Evolutionary conservation across 2,888 invertebrate species (phyloP).

Genomic region (Heliconius sara): DNA sequence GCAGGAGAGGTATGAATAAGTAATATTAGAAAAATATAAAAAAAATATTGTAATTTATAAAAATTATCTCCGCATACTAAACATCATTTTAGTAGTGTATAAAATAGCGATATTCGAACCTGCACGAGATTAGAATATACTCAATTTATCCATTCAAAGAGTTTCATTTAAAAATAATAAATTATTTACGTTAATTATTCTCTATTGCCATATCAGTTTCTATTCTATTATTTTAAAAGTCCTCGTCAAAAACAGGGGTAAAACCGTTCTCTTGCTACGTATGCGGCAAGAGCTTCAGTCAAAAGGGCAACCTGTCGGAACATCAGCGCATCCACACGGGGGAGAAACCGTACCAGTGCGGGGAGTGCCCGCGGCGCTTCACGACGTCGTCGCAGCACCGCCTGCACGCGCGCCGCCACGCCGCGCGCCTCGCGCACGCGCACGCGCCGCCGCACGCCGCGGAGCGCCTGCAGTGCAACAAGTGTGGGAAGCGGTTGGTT

Average conservation of each 20-base stretch:
- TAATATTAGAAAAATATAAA: no score
- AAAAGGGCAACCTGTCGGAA: slow-evolving; percentile 90
- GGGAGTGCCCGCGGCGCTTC: slow-evolving; percentile 86
- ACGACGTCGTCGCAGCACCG: slow-evolving; percentile 90
- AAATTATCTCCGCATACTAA: no score
- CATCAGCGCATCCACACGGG: slow-evolving; percentile 91
- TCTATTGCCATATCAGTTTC: not conserved
- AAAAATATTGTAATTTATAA: no score
- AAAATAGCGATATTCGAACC: no score
- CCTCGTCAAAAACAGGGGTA: slow-evolving; percentile 61
- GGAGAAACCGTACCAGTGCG: slow-evolving; percentile 90
- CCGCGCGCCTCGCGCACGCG: slow-evolving; percentile 69
- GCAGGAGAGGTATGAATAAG: no score
- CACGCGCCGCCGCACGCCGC: not conserved
- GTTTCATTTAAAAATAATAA: no score
- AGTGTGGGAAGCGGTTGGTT: slow-evolving; percentile 55
- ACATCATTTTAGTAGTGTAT: no score
- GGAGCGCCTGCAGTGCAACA: slow-evolving; percentile 55
- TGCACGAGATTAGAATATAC: no score
- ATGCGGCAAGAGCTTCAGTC: slow-evolving; percentile 89
- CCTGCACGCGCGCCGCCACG: slow-evolving; percentile 85
- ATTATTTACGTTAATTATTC: no score
- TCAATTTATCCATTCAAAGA: no score
- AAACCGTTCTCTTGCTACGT: slow-evolving; percentile 87
- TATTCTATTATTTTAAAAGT: not conserved